Base-by-base conservation (phyloP, 2,888 invertebrate species). In the Drosophila prolongata region DNA sequence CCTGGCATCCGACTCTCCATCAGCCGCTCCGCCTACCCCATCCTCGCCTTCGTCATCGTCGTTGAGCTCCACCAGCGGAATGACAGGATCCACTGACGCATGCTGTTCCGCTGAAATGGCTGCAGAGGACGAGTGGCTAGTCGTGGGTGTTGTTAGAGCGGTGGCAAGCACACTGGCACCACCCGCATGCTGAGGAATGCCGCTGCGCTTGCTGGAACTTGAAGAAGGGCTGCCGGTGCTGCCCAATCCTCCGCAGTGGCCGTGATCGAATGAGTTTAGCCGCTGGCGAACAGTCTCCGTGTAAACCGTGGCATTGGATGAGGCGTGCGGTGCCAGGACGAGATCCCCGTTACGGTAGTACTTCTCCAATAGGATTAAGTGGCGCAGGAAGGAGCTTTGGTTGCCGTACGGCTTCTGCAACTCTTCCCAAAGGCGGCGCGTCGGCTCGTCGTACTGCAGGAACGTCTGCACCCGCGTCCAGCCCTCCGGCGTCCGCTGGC, bases 321-420 rank as follows among this genome's bases (percentile, higher is more conserved):
- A 94, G 0, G 97, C 96, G 73, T 94, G 95, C 4, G 95, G 94
- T 0, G 96, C 94, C 13, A 97, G 89, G 0, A 96, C 93, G 52
- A 97, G 91, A 87, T 97, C 96, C 0, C 97, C 97, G 74, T 95
- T 95, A 61, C 97, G 94, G 89, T 96, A 97, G 91, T 97, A 97
- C 89, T 97, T 97, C 79, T 97, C 97, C 74, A 97, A 90, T 6
- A 97, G 92, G 55, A 97, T 95, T 40, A 97, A 92, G 91, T 97
- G 97, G 8, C 97, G 93, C 1, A 97, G 92, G 89, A 97, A 97
- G 77, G 97, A 97, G 46, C 97, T 96, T 85, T 96, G 96, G 90
- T 96, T 97, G 3, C 97, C 97, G 80, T 97, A 97, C 0, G 97
- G 97, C 89, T 96, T 95, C 88, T 97, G 96, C 42, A 97, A 90